Base-by-base conservation (phyloP, 1,140 invertebrate genomes). In the Drosophila watanabei region DNA sequence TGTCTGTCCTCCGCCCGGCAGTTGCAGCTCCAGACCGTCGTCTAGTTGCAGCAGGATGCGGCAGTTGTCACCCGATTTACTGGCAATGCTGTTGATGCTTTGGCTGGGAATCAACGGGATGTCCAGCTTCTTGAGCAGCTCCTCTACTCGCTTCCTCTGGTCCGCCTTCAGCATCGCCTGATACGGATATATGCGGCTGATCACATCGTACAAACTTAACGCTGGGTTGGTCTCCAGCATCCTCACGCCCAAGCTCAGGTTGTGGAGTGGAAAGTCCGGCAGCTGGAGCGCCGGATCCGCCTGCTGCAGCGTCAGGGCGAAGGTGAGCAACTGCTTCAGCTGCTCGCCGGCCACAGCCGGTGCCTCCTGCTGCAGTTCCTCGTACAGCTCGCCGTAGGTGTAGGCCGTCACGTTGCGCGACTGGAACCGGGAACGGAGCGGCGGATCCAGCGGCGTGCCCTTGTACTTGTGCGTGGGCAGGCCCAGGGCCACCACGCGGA, bases 361-460 rank as follows among this genome's bases (percentile, higher is more conserved):
- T 8, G 95, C 95, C 24, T 94, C 77, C 1, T 93, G 90, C 5
- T 94, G 94, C 62, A 97, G 86, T 32, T 91, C 76, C 16, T 93
- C 92, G 28, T 96, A 81, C 46, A 96, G 94, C 79, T 96, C 96
- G 95, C 96, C 92, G 93, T 95, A 95, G 30, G 92, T 94, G 49
- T 93, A 93, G 35, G 94, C 94, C 54, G 95, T 93, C 32, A 99
- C 95, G 93, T 98, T 96, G 92, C 97, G 95, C 0, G 97, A 98
- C 94, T 99, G 99, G 94, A 99, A 99, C 59, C 99, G 94, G 0
- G 98, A 99, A 70, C 99, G 94, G 11, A 99, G 94, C 0, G 99
- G 99, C 14, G 98, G 98, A 95, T 99, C 99, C 13, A 99, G 93
- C 1, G 98, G 97, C 93, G 99, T 98, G 2, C 99, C 99, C 70